These are phyloP conservation scores for Limenitis camilla DNA, from an alignment of 2,888 invertebrate species.

Conservation along the genomic window DNA sequence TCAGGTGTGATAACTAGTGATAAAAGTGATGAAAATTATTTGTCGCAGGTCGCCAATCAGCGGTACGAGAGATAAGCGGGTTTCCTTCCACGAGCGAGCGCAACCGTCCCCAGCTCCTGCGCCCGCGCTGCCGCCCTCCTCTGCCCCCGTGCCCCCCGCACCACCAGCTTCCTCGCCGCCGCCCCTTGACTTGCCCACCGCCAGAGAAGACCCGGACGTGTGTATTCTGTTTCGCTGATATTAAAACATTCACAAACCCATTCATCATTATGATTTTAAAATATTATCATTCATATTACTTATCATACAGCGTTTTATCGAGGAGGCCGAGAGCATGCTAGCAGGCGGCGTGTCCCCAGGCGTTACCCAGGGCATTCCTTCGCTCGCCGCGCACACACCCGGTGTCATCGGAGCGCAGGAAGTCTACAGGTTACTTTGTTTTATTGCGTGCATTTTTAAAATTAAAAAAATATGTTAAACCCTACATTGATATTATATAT, in stretches of 20 bases:
- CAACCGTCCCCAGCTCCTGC: slow-evolving; percentile 9
- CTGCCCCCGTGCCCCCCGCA: slow-evolving; percentile 22
- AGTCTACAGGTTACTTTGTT: slow-evolving; percentile 83
- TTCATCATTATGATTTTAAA: neutral
- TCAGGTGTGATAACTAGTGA: no score
- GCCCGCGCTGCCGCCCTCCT: slow-evolving; percentile 51
- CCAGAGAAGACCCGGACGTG: slow-evolving; percentile 87
- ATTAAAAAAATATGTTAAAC: no score
- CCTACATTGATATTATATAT: no score
- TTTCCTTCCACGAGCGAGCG: slow-evolving; percentile 82
- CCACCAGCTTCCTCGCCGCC: slow-evolving; percentile 26
- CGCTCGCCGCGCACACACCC: slow-evolving; percentile 81
- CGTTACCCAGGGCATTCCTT: slow-evolving; percentile 52
- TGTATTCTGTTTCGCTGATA: slow-evolving; percentile 44
- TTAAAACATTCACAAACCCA: neutral
- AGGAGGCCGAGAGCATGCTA: slow-evolving; percentile 86
- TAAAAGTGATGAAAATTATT: no score
- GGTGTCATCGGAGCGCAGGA: slow-evolving; percentile 99
- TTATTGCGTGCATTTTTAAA: no score
- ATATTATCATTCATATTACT: neutral
- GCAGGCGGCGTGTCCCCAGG: slow-evolving; percentile 84
- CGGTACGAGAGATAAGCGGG: slow-evolving; percentile 75
- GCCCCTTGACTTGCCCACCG: slow-evolving; percentile 29
- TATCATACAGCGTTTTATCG: slow-evolving; percentile 78
- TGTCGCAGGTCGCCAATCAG: slow-evolving; percentile 45